Conservation (phyloP, 2,113 vertebrate species). For the Lates calcarifer region DNA sequence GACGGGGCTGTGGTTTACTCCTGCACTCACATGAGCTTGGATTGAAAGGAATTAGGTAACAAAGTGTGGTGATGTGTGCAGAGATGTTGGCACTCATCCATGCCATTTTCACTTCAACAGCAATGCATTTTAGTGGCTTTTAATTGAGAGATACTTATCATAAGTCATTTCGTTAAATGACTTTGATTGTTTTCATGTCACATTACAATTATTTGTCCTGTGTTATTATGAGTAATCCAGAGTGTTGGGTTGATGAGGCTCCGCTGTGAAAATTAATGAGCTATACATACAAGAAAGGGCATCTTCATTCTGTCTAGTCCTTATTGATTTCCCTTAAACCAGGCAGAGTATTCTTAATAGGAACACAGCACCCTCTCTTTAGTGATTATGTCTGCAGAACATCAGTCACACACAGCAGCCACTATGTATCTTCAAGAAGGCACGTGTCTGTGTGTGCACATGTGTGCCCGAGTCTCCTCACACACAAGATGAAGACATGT, state of each 20-base stretch:
- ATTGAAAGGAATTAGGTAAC: constrained; percentile 1
- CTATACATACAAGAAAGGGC: constrained; percentile 34
- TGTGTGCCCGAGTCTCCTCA: background rate
- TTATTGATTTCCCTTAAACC: constrained; percentile 36
- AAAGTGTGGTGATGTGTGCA: background rate
- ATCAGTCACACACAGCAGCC: background rate
- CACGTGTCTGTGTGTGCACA: background rate
- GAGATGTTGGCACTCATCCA: constrained; percentile 25
- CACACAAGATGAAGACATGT: constrained; percentile 7
- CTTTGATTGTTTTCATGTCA: constrained; percentile 63
- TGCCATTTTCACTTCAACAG: constrained; percentile 28
- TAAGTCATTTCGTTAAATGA: constrained; percentile 51
- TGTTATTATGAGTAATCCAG: constrained; percentile 44
- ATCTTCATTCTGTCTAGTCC: constrained; percentile 32
- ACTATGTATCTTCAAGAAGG: background rate
- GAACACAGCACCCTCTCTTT: background rate
- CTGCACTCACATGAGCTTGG: background rate
- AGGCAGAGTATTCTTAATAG: constrained; percentile 17
- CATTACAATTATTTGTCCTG: constrained; percentile 51
- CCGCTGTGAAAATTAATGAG: constrained; percentile 57
- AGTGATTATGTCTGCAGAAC: constrained; percentile 20
- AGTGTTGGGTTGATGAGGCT: constrained; percentile 44
- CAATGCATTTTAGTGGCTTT: constrained; percentile 29
- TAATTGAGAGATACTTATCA: constrained; percentile 62
- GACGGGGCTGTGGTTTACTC: constrained; percentile 20